Percentiles rank a stretch among this genome's conserved stretches.
Evolutionary conservation across 2,113 vertebrate genomes (phyloP).

Genomic region (Lophura nycthemera): DNA sequence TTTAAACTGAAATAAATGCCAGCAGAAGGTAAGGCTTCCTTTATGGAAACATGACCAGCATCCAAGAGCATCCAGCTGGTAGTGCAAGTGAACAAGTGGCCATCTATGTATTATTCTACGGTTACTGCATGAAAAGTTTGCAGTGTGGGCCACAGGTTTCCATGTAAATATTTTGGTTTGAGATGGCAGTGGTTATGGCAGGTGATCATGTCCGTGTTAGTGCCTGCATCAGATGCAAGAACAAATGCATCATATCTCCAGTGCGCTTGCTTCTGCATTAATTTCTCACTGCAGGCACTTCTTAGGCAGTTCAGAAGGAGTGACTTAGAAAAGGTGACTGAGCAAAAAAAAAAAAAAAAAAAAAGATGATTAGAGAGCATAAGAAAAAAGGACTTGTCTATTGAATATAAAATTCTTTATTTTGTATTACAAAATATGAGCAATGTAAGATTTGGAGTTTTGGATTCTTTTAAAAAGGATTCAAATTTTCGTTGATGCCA

Average conservation of each 20-base stretch:
- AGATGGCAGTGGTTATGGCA: neutral
- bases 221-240: neutral
- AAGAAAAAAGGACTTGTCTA: neutral
- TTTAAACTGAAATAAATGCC: neutral
- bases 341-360: neutral
- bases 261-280: neutral
- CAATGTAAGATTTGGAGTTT: neutral
- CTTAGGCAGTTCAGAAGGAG: neutral
- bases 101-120: neutral
- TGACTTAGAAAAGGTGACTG: neutral
- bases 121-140: neutral
- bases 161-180: neutral
- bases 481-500: neutral
- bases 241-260: neutral
- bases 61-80: neutral
- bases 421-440: neutral
- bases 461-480: neutral
- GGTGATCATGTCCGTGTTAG: accelerated
- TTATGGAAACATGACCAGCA: neutral
- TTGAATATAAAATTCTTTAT: neutral
- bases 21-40: neutral
- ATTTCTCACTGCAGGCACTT: neutral
- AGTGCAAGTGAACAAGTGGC: neutral
- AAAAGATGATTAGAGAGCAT: neutral
- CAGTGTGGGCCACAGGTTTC: neutral